A percentile compares a stretch with the other conserved stretches of the same genome.
Conservation (phyloP, 2,888 invertebrate genomes). For the Drosophila anomalata region DNA sequence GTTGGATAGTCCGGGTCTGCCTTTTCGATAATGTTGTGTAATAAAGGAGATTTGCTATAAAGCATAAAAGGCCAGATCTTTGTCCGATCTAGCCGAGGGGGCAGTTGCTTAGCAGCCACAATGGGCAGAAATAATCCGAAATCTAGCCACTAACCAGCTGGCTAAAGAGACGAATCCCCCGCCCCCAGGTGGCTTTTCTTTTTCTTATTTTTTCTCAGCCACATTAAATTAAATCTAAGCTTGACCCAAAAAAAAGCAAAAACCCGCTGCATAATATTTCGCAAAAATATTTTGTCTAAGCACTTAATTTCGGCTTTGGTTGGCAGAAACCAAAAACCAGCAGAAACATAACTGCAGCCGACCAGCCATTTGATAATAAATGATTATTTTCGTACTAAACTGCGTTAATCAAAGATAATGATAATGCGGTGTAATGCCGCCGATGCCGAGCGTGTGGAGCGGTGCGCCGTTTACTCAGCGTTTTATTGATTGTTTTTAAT, state of each 20-base stretch:
- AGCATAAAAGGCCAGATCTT: constrained; percentile 48
- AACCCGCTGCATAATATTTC: constrained; percentile 47
- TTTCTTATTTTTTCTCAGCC: constrained; percentile 35
- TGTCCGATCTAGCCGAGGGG: constrained; percentile 24
- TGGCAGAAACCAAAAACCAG: constrained; percentile 7
- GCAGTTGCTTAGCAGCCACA: constrained; percentile 13
- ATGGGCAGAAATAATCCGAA: not conserved
- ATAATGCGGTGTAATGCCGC: constrained; percentile 50
- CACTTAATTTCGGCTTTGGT: constrained; percentile 67
- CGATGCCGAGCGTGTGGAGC: constrained; percentile 24
- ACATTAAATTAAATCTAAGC: constrained; percentile 73
- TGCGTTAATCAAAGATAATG: constrained; percentile 75
- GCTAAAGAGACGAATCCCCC: constrained; percentile 8
- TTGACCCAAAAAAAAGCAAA: constrained; percentile 69
- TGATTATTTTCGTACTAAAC: constrained; percentile 77
- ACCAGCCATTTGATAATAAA: constrained; percentile 66
- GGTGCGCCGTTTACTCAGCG: constrained; percentile 29
- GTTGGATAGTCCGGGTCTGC: constrained; percentile 23
- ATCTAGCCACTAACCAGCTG: constrained; percentile 2
- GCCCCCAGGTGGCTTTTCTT: constrained; percentile 50
- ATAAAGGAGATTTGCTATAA: constrained; percentile 68
- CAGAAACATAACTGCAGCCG: constrained; percentile 30
- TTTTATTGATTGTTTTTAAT: constrained; percentile 76
- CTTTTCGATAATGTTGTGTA: constrained; percentile 68
- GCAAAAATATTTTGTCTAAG: constrained; percentile 64